Conservation (phyloP, 2,113 vertebrate species). For the Triplophysa siluroides region DNA sequence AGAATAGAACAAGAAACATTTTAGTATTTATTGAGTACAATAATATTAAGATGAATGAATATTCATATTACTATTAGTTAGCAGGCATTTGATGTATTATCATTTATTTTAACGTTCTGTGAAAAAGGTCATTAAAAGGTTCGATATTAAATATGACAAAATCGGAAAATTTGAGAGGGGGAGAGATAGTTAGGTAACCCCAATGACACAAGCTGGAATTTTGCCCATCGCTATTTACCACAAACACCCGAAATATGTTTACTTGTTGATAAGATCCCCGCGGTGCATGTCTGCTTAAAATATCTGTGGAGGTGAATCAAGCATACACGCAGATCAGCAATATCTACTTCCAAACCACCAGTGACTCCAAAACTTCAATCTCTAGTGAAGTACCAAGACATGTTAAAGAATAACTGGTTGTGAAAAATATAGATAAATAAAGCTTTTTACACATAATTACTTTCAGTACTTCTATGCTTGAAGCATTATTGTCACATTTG, state of each 20-base stretch:
- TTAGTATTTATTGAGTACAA: no score
- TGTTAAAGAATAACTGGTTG: not conserved
- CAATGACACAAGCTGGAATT: constrained; percentile 53
- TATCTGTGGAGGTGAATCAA: constrained; percentile 40
- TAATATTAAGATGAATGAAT: no score
- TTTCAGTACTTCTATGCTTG: not conserved
- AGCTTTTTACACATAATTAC: not conserved
- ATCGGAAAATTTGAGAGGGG: no score
- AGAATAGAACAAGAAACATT: no score
- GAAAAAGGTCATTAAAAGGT: no score
- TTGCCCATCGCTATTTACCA: constrained; percentile 63
- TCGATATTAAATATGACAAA: no score
- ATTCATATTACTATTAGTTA: no score
- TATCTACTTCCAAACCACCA: not conserved
- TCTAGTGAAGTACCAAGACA: not conserved
- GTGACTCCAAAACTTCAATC: not conserved
- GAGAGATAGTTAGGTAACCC: no score
- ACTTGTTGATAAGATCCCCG: constrained; percentile 67
- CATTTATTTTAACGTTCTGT: no score
- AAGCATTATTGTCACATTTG: not conserved
- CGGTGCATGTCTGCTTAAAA: constrained; percentile 51
- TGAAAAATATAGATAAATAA: no score
- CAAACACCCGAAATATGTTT: constrained; percentile 70
- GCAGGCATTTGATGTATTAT: no score
- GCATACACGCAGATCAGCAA: not conserved